Conservation (phyloP, 2,113 vertebrate genomes). For the Oreotrochilus melanogaster region DNA sequence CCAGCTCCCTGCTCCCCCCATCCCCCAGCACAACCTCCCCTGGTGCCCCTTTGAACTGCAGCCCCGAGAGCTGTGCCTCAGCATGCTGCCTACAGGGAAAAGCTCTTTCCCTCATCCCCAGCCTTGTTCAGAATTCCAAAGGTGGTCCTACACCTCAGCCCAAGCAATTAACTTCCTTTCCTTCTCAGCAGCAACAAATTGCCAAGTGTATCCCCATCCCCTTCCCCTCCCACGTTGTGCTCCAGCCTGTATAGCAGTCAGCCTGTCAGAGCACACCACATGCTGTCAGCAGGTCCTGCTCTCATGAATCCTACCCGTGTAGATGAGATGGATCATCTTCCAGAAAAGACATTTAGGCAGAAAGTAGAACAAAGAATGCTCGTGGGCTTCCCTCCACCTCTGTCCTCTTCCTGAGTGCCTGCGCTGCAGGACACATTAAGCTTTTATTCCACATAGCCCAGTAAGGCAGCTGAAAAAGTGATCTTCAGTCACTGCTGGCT, state of each 20-base stretch:
- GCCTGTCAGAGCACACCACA: neutral
- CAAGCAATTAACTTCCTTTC: neutral
- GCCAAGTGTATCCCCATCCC: neutral
- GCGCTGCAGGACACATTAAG: neutral
- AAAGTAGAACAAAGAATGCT: neutral
- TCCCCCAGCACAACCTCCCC: neutral
- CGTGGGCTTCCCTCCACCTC: neutral
- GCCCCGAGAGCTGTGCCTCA: neutral
- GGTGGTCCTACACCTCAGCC: neutral
- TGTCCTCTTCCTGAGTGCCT: neutral
- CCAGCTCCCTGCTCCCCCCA: accelerated
- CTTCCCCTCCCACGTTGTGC: neutral
- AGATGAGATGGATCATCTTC: neutral
- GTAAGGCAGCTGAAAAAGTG: neutral
- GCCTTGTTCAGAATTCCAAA: neutral
- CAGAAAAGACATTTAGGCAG: neutral
- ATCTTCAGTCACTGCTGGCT: neutral
- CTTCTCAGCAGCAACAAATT: neutral
- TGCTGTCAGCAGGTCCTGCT: neutral
- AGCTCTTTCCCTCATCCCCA: neutral
- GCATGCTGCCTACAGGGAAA: neutral
- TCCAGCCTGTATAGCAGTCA: neutral
- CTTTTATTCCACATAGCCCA: neutral
- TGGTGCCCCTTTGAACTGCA: neutral
- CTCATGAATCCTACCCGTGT: neutral